Conservation (phyloP, 2,113 vertebrate genomes). For the Platichthys stellatus region DNA sequence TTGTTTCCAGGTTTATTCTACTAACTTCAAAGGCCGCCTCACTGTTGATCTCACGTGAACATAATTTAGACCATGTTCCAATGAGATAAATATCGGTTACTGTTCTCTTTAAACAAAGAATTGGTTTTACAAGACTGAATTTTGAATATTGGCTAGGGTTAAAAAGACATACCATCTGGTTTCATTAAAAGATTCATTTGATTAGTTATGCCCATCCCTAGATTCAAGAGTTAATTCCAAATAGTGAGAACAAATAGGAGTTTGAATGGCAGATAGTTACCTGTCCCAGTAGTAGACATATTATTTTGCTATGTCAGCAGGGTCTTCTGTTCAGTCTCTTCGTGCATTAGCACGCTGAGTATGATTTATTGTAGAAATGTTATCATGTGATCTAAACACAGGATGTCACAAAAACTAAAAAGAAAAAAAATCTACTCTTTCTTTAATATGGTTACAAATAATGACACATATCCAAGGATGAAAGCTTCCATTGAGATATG, state of each 20-base stretch:
- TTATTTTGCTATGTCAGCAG: conserved; percentile 99
- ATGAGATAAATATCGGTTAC: no score
- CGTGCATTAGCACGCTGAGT: conserved; percentile 99
- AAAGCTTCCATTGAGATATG: conserved; percentile 61
- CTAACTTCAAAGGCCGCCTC: neutral
- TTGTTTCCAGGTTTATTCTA: neutral
- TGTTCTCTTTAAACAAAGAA: no score
- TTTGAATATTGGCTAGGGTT: no score
- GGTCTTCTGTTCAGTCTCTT: conserved; percentile 99
- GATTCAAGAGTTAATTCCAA: conserved; percentile 63
- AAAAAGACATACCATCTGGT: no score
- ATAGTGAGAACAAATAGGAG: conserved; percentile 88
- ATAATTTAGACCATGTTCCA: neutral
- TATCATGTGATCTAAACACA: conserved; percentile 99
- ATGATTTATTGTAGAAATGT: conserved; percentile 99
- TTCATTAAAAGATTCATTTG: neutral
- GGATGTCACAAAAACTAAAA: conserved; percentile 89
- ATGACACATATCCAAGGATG: conserved; percentile 67
- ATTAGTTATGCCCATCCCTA: conserved; percentile 60
- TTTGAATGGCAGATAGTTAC: conserved; percentile 99
- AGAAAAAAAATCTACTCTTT: conserved; percentile 80
- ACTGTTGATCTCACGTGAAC: neutral
- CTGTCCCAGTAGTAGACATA: conserved; percentile 99
- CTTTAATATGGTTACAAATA: conserved; percentile 70
- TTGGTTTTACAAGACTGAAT: no score